Percentiles rank a stretch among this genome's conserved stretches.
phyloP scores from a whole-genome alignment of 2,113 vertebrate species.

The Microtus oregoni region DNA sequence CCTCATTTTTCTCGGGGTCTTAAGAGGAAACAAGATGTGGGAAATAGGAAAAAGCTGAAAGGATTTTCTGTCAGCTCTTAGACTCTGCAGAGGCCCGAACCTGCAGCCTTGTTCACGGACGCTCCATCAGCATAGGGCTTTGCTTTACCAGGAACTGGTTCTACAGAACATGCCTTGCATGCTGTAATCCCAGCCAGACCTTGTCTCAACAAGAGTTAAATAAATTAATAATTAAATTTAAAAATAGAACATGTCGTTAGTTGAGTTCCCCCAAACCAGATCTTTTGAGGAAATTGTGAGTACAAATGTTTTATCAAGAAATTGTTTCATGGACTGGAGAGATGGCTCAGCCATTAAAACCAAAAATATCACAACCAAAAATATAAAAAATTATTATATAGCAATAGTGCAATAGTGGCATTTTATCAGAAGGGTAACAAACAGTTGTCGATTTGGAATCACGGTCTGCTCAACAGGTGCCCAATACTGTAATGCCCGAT shows the following conservation, averaged over 20 bases:
- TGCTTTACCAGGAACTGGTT: background rate
- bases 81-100: background rate
- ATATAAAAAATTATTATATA: background rate
- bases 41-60: background rate
- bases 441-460: background rate
- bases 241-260: background rate
- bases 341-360: too few relatives aligned
- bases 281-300: background rate
- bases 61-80: background rate
- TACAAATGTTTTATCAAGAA: slow-evolving; percentile 15
- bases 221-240: background rate
- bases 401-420: background rate
- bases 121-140: background rate
- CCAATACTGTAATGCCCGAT: background rate
- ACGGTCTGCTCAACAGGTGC: background rate
- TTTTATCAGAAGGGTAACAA: background rate
- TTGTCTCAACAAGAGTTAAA: background rate
- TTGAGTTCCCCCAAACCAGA: slow-evolving; percentile 21
- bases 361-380: too few relatives aligned
- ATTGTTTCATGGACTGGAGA: background rate
- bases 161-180: background rate
- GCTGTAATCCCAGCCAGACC: background rate
- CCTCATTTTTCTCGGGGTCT: background rate
- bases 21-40: background rate
- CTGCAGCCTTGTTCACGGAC: background rate